These are phyloP conservation scores for Hemicentrotus pulcherrimus DNA, from an alignment of 35 echinoderm and acorn worm genomes.

Conservation along the genomic window DNA sequence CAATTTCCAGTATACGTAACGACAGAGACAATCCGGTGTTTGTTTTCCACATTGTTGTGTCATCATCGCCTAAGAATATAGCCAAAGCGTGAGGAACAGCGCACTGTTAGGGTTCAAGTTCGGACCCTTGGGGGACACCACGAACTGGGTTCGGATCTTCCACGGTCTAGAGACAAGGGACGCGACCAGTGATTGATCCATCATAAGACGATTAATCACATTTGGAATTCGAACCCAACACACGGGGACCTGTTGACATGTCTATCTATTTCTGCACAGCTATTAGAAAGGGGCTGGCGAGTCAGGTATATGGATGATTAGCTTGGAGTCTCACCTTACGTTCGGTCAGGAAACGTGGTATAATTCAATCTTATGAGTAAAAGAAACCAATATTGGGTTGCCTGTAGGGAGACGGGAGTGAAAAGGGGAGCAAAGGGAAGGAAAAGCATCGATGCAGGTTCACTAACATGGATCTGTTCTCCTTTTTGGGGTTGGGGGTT, in stretches of 20 bases:
- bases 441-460: background rate
- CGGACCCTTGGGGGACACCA: slow-evolving; percentile 5
- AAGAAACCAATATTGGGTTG: slow-evolving; percentile 31
- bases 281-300: background rate
- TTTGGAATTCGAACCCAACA: slow-evolving; percentile 19
- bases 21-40: background rate
- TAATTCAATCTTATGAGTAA: slow-evolving; percentile 41
- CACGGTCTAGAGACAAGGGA: slow-evolving; percentile 17
- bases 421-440: background rate
- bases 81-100: background rate
- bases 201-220: slow-evolving; percentile 35
- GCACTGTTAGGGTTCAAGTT: slow-evolving; percentile 6
- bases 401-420: background rate
- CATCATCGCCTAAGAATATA: background rate
- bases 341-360: slow-evolving; percentile 34
- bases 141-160: background rate
- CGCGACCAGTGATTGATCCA: slow-evolving; percentile 15
- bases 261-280: slow-evolving; percentile 40
- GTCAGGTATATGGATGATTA: background rate
- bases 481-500: background rate
- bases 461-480: background rate
- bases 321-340: slow-evolving; percentile 6
- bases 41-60: slow-evolving; percentile 18
- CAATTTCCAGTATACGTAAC: background rate
- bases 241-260: background rate